A percentile compares a stretch with the other conserved stretches of the same genome.
Conservation (phyloP, 2,797 vertebrate species). For the Mormyrus hasselquistii region DNA sequence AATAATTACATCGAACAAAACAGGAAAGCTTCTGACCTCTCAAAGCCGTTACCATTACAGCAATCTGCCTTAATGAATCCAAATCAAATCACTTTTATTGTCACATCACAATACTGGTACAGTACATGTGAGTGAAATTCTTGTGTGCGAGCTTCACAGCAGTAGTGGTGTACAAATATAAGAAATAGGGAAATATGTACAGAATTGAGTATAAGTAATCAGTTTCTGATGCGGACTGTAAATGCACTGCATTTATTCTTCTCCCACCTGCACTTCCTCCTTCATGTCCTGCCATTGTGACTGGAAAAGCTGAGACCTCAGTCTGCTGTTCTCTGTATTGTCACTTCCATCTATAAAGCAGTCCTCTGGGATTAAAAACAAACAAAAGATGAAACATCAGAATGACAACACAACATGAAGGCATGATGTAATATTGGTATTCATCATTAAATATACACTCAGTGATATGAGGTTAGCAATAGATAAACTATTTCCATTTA, state of each 20-base stretch:
- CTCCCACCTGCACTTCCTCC: conserved; percentile 73
- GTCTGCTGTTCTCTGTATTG: conserved; percentile 53
- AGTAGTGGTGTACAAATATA: no score
- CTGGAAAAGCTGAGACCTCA: conserved; percentile 71
- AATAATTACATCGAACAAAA: not conserved
- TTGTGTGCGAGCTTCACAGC: no score
- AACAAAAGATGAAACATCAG: not conserved
- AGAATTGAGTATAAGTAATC: no score
- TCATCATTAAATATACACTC: not conserved
- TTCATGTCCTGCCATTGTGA: conserved; percentile 77
- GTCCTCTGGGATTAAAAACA: conserved; percentile 57
- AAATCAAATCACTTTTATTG: no score
- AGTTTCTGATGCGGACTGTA: not conserved
- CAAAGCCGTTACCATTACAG: not conserved
- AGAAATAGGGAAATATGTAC: no score
- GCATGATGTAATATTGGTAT: not conserved
- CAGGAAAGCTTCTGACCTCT: not conserved
- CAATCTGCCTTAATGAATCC: not conserved
- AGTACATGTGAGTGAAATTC: no score
- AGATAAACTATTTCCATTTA: not conserved
- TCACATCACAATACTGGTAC: no score
- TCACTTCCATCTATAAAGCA: conserved; percentile 58
- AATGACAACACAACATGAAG: not conserved
- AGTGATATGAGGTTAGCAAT: not conserved
- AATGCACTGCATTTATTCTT: not conserved